Base-by-base conservation (phyloP, 2,113 vertebrate genomes). In the Camelus dromedarius region DNA sequence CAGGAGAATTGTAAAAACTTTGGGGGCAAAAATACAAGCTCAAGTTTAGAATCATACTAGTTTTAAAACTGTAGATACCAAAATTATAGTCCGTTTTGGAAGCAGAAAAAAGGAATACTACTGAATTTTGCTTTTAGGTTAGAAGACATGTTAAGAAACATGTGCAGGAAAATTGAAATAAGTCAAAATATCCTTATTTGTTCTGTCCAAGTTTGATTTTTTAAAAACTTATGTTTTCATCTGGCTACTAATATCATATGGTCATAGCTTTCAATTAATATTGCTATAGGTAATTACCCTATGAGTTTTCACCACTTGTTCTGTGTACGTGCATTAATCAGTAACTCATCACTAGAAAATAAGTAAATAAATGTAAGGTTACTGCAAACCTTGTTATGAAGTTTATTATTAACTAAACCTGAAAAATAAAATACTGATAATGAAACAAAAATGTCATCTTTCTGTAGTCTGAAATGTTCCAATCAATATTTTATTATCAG, bases 11-110 rank as follows among this genome's bases (percentile, higher is more conserved):
- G 76, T 70, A 62, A 87, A 86, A 60, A 48, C 1, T 35, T 93
- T 82, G 20, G 72, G 9, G 35, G 3, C 5, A 60, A 79, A 93
- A 92, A 52, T 64, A 56, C 14, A n/a, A 75, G 19, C 14, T 95
- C 70, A 48, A 80, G 80, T 77, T 91, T 73, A 76, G 8, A 75
- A 72, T 79, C 11, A 77, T 72, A 72, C 24, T 90, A 79, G 70
- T 92, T 95, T 56, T 38, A 46, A 93, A 96, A 54, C 3, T 64
- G 4, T 32, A 38, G 8, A 93, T 46, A 24, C 87, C 16, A 46
- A 97, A 93, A 92, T n/a, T 14, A 83, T 32, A 75, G 32, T 75
- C 7, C 10, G 18, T 96, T 90, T 38, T 72, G 6, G 8, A 89
- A 84, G 16, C n/a, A 48, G 7, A 87, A 84, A 56, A 62, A 86